phyloP scores from a whole-genome alignment of 2,797 vertebrate genomes.

The Bradypodion ventrale region DNA sequence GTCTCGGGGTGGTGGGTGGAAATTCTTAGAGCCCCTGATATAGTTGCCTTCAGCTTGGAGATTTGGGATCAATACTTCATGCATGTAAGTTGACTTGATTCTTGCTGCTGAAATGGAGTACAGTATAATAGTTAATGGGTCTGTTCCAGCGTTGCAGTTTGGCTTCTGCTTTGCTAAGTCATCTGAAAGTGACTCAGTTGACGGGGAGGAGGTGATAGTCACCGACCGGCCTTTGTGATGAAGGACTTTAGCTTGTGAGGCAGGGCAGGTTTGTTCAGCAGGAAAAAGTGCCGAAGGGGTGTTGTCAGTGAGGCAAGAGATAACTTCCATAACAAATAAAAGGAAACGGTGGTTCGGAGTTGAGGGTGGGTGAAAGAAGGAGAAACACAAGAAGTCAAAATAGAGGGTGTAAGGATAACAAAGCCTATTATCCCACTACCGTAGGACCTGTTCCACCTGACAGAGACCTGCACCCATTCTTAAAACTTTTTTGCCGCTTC shows the following conservation, averaged over 20 bases:
- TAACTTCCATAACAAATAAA: neutral
- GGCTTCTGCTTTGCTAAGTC: slow-evolving; percentile 62
- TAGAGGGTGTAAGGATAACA: too few relatives aligned
- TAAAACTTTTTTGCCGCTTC: too few relatives aligned
- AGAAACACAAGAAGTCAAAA: neutral
- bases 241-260: slow-evolving; percentile 39
- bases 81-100: too few relatives aligned
- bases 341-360: neutral
- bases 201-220: slow-evolving; percentile 43
- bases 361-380: neutral
- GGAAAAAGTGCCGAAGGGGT: neutral
- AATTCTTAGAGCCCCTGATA: neutral
- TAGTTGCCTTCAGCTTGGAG: neutral
- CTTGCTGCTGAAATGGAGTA: too few relatives aligned
- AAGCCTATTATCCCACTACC: too few relatives aligned
- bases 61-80: too few relatives aligned
- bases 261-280: slow-evolving; percentile 21
- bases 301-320: slow-evolving; percentile 43
- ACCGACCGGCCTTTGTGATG: slow-evolving; percentile 45
- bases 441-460: too few relatives aligned
- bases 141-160: too few relatives aligned
- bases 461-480: too few relatives aligned
- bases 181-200: slow-evolving; percentile 45
- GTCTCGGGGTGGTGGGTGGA: neutral
- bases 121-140: too few relatives aligned